Evolutionary conservation across 2,888 invertebrate genomes (phyloP).

Genomic region (Spisula subtruncata): DNA sequence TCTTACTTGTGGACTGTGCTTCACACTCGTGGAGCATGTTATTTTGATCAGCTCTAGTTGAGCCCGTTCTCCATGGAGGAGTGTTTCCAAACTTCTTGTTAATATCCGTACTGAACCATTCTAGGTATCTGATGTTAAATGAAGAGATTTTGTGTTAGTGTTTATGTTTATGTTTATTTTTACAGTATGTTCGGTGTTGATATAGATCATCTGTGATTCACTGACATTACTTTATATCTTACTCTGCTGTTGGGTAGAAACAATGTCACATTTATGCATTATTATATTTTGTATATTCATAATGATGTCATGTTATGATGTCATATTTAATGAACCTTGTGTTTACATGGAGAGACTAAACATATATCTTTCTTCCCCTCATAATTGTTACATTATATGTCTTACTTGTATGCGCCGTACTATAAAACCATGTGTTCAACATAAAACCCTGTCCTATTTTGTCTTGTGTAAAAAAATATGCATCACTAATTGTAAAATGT

Average conservation of each 20-base stretch:
- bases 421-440: neutral
- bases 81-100: too few relatives aligned
- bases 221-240: neutral
- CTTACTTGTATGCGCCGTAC: neutral
- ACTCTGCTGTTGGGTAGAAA: neutral
- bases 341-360: neutral
- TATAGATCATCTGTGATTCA: neutral
- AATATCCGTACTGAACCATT: too few relatives aligned
- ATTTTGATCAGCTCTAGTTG: too few relatives aligned
- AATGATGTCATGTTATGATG: neutral
- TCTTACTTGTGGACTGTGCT: too few relatives aligned
- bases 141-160: too few relatives aligned
- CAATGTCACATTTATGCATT: neutral
- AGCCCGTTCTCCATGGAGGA: too few relatives aligned
- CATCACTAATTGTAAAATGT: too few relatives aligned
- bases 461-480: neutral
- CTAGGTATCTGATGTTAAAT: too few relatives aligned
- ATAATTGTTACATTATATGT: neutral
- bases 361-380: neutral
- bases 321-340: too few relatives aligned
- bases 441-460: slow-evolving; percentile 20
- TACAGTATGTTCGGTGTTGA: neutral
- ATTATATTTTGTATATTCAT: slow-evolving; percentile 9
- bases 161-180: neutral
- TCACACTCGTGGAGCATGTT: too few relatives aligned